Conservation (phyloP, 2,888 invertebrate genomes). For the Drosophila peninsularis region DNA sequence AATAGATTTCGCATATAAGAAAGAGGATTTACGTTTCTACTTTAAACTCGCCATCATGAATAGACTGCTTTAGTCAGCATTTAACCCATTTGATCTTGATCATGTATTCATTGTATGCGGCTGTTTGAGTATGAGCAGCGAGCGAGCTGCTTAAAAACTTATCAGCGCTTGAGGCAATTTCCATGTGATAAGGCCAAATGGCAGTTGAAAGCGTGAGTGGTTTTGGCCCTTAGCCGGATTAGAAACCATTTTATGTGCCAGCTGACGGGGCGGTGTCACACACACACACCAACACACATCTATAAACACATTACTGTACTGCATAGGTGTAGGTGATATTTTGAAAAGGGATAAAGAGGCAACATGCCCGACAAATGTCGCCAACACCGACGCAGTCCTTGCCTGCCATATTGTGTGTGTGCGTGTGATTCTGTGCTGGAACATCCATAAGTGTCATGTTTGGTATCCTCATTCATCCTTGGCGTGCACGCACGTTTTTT, state of each 20-base stretch:
- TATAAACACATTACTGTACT: conserved; percentile 21
- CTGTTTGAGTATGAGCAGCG: neutral
- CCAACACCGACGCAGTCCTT: conserved; percentile 24
- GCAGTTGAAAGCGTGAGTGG: conserved; percentile 70
- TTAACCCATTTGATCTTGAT: neutral
- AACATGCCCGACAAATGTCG: conserved; percentile 39
- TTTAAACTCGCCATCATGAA: no score
- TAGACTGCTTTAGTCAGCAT: neutral
- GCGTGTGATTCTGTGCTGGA: conserved; percentile 38
- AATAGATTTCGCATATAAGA: neutral
- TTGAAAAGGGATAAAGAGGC: conserved; percentile 58
- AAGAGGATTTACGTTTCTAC: neutral
- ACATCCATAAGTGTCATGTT: conserved; percentile 83
- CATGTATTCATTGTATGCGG: neutral
- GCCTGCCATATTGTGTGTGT: conserved; percentile 25
- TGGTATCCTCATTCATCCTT: conserved; percentile 80
- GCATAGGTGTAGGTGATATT: conserved; percentile 49
- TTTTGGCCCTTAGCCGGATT: conserved; percentile 71
- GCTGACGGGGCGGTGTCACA: conserved; percentile 7
- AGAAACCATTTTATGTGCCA: conserved; percentile 51
- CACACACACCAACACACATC: conserved; percentile 13
- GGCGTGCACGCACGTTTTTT: conserved; percentile 82
- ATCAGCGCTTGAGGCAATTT: conserved; percentile 64
- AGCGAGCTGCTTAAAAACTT: conserved; percentile 48
- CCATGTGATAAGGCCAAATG: conserved; percentile 68